A percentile compares a stretch with the other conserved stretches of the same genome.
Evolutionary conservation across 2,888 invertebrate genomes (phyloP).

Genomic region (Bellardia pandia): DNA sequence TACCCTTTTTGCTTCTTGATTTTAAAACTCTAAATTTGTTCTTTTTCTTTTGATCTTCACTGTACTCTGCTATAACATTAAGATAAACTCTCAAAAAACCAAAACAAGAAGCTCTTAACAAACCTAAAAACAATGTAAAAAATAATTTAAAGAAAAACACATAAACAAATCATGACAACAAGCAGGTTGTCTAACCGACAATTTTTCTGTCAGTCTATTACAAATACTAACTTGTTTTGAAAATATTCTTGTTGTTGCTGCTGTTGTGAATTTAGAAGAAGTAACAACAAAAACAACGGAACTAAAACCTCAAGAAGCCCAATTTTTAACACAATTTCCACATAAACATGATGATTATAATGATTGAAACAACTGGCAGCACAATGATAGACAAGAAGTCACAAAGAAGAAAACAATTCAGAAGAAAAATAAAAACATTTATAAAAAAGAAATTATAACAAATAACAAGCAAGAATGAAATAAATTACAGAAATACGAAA

Average conservation of each 20-base stretch:
- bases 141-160: neutral
- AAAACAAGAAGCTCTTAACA: slow-evolving; percentile 26
- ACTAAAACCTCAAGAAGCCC: slow-evolving; percentile 48
- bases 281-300: slow-evolving; percentile 59
- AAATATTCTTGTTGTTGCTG: neutral
- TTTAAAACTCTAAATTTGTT: too few species aligned
- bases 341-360: slow-evolving; percentile 8
- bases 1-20: too few species aligned
- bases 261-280: neutral
- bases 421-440: slow-evolving; percentile 3
- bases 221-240: neutral
- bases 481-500: slow-evolving; percentile 27
- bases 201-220: neutral
- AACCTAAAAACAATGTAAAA: slow-evolving; percentile 17
- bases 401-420: slow-evolving; percentile 29
- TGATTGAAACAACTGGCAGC: neutral
- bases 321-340: slow-evolving; percentile 64
- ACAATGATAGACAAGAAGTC: neutral
- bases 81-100: slow-evolving; percentile 4
- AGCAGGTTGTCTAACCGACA: neutral
- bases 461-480: neutral
- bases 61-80: neutral
- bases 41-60: neutral
- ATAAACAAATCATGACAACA: slow-evolving; percentile 22
- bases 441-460: neutral